A percentile compares a stretch with the other conserved stretches of the same genome.
Conservation (phyloP, 2,888 invertebrate species). For the Limnephilus rhombicus region DNA sequence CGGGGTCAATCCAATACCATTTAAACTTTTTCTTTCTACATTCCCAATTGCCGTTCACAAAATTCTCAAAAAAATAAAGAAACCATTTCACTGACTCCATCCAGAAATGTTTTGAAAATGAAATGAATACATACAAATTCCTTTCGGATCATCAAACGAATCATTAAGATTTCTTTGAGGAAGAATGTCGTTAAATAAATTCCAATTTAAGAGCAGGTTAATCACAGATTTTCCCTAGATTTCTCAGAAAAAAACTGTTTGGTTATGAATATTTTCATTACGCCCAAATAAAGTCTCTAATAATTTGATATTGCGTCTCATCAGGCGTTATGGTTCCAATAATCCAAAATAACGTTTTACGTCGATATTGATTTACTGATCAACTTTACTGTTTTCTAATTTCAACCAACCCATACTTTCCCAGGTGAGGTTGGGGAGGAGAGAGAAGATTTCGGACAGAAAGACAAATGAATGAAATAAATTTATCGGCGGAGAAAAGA, state of each 20-base stretch:
- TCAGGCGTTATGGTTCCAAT: neutral
- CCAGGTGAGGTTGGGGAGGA: neutral
- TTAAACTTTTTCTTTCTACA: neutral
- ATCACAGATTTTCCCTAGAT: neutral
- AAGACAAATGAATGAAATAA: constrained; percentile 55
- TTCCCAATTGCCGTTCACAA: neutral
- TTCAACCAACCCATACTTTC: constrained; percentile 7
- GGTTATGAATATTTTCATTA: neutral
- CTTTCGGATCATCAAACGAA: neutral
- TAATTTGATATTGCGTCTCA: neutral
- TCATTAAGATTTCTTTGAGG: no score
- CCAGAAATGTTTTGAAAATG: neutral
- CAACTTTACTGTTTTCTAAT: neutral
- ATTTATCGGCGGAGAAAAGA: constrained; percentile 53
- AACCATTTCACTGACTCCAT: neutral
- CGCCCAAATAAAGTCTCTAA: neutral
- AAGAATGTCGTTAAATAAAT: neutral
- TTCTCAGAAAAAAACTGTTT: neutral
- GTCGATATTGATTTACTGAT: neutral
- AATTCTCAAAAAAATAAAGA: neutral
- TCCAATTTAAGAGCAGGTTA: neutral
- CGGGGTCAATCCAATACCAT: neutral
- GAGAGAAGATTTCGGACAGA: constrained; percentile 24
- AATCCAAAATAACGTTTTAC: neutral
- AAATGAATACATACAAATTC: neutral